Evolutionary conservation across 2,888 invertebrate species (phyloP), one percentile per base, ranked within the genome.

Genomic region (Piscicola geometra): DNA sequence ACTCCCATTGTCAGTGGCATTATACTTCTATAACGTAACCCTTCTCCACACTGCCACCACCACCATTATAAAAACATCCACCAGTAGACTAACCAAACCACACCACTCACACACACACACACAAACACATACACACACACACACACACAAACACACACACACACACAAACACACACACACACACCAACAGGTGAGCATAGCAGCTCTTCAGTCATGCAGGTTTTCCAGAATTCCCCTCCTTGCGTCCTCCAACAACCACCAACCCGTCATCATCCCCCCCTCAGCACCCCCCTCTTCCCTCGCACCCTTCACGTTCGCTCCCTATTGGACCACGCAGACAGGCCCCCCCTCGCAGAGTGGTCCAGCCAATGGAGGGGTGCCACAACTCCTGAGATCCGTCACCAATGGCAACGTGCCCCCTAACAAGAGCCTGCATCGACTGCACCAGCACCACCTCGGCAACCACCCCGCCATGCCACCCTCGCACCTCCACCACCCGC

Each of bases 201-300:
- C 76, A n/a, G 77, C 77, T 28, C 74, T 70, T 32, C 66, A 75
- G 75, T 70, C 71, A 9, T 77, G 75, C 52, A 70, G 75, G 52
- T 77, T 75, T 67, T 70, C 75, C 56, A 41, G 73, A 25, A 77
- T 73, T n/a, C 73, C 77, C 41, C 30, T 77, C 36, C 33, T 71
- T 33, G 52, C 71, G 1, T n/a, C 73, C 21, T 28, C 28, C 32
- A 41, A 33, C 66, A 69, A 52, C 60, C 32, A 21, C 30, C 52
- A 47, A 41, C 66, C 36, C 33, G 73, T 35, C 47, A 25, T 75
- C 18, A 41, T 73, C 1, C 64, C 70, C 2, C 73, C 75, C 36
- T 41, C 77, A n/a, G 72, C 75, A 35, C 41, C 75, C 15, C 33
- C 73, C 25, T 35, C 71, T 32, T 52, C 73, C 36, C 47, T 73